Percentiles rank a stretch among this genome's conserved stretches.
These are phyloP conservation scores for Tortricodes alternella DNA, from an alignment of 2,888 invertebrate genomes.

Conservation along the genomic window DNA sequence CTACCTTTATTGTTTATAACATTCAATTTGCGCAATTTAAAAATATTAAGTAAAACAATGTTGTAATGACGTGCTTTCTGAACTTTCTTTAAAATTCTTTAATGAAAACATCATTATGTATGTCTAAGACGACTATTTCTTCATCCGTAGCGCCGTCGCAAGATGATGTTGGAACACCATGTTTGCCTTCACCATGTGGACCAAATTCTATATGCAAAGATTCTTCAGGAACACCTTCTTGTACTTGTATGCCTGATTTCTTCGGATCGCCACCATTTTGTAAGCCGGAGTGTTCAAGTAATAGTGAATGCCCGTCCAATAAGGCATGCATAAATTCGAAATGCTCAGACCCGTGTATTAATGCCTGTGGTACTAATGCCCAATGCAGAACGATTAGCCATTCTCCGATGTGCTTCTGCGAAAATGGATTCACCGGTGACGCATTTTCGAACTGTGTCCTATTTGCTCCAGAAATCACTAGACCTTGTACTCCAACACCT, in stretches of 20 bases:
- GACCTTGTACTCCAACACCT: conserved; percentile 84
- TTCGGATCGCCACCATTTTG: conserved; percentile 90
- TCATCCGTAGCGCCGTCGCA: conserved; percentile 72
- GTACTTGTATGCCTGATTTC: conserved; percentile 86
- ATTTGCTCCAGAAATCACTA: conserved; percentile 63
- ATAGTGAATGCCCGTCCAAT: conserved; percentile 85
- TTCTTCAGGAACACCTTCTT: conserved; percentile 83
- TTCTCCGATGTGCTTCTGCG: conserved; percentile 88
- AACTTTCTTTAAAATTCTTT: no score
- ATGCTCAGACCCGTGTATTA: conserved; percentile 86
- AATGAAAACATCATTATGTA: no score
- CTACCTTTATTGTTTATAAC: no score
- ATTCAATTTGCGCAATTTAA: no score
- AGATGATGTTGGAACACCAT: conserved; percentile 81
- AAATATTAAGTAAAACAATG: no score
- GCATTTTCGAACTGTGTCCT: conserved; percentile 84
- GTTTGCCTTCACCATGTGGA: conserved; percentile 88
- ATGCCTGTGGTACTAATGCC: conserved; percentile 88
- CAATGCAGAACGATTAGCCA: conserved; percentile 89
- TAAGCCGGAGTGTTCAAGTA: conserved; percentile 87
- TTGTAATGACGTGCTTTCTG: no score
- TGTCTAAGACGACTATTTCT: conserved; percentile 20
- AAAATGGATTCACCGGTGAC: conserved; percentile 85
- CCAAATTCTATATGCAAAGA: conserved; percentile 84
- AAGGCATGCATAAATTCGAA: conserved; percentile 86